Conservation (phyloP, 2,888 invertebrate genomes). For the Caradrina clavipalpis region DNA sequence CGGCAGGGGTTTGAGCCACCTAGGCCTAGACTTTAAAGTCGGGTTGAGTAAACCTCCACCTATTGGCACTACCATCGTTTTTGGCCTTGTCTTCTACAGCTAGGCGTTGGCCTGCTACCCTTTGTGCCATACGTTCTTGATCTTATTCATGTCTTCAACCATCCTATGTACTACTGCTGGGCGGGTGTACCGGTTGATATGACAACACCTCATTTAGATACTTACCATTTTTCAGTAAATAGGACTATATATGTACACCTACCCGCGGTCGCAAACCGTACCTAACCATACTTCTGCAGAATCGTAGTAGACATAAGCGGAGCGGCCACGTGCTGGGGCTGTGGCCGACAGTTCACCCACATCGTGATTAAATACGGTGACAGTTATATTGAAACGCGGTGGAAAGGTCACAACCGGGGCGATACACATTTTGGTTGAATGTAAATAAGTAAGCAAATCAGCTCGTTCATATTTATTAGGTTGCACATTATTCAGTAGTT, state of each 20-base stretch:
- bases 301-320: too few species aligned
- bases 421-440: slow-evolving; percentile 42
- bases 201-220: background rate
- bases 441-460: slow-evolving; percentile 53
- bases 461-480: slow-evolving; percentile 57
- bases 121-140: background rate
- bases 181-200: background rate
- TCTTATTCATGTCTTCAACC: too few species aligned
- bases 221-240: too few species aligned
- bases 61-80: background rate
- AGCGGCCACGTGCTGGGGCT: too few species aligned
- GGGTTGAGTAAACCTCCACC: background rate
- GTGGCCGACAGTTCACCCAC: background rate
- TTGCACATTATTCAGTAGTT: slow-evolving; percentile 50
- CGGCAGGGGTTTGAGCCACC: too few species aligned
- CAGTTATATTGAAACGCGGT: slow-evolving; percentile 38
- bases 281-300: background rate
- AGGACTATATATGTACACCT: background rate
- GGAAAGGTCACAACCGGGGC: slow-evolving; percentile 40
- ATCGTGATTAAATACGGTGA: slow-evolving; percentile 17
- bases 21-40: background rate
- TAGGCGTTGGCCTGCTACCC: too few species aligned
- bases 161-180: too few species aligned
- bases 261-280: too few species aligned
- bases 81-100: too few species aligned